These are phyloP conservation scores for Idaea dimidiata DNA, from an alignment of 2,888 invertebrate species.

Conservation along the genomic window DNA sequence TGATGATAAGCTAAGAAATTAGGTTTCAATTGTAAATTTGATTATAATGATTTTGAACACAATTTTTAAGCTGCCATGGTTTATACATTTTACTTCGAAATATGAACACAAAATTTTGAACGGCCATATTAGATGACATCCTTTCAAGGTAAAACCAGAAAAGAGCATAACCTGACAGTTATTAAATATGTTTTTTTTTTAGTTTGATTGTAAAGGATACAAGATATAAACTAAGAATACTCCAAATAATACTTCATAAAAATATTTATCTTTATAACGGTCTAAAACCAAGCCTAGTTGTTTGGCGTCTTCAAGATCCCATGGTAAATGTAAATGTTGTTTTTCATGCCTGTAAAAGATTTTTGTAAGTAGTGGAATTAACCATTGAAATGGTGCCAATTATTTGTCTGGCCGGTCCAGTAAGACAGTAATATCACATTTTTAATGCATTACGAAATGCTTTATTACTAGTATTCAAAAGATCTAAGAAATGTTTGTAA, in stretches of 20 bases:
- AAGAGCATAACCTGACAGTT: no score
- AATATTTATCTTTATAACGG: conserved; percentile 95
- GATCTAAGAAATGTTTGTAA: no score
- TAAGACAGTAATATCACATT: no score
- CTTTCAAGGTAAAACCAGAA: no score
- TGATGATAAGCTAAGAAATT: conserved; percentile 68
- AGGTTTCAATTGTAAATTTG: conserved; percentile 1
- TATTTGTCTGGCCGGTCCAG: no score
- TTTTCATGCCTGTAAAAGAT: conserved; percentile 88
- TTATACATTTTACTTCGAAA: no score
- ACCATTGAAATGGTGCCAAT: no score
- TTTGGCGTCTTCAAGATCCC: conserved; percentile 97
- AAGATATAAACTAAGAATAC: conserved; percentile 96
- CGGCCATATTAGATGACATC: no score
- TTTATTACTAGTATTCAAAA: no score
- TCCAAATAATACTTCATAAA: conserved; percentile 93
- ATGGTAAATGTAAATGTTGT: conserved; percentile 92
- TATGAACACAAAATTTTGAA: no score
- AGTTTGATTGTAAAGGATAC: conserved; percentile 88
- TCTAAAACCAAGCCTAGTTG: conserved; percentile 94
- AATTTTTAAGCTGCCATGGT: no score
- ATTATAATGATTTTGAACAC: not conserved
- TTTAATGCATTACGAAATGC: no score
- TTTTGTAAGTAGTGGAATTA: conserved; percentile 5
- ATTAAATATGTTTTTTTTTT: not conserved